Evolutionary conservation across 2,113 vertebrate genomes (phyloP).

Genomic region (Hylia prasina): DNA sequence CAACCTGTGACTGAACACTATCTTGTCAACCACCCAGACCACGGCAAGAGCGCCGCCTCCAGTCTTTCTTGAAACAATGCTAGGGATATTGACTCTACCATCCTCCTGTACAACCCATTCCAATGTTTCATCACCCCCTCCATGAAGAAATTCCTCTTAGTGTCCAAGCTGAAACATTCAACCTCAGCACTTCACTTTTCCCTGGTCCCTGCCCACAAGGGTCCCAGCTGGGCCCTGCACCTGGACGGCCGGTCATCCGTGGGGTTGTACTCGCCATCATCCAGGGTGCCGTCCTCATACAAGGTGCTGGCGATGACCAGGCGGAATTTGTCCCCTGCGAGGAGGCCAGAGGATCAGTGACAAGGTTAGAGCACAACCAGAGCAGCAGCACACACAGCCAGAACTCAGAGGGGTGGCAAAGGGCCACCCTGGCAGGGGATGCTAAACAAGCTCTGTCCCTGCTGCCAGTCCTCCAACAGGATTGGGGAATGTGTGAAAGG

Average conservation of each 20-base stretch:
- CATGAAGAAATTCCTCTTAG: background rate
- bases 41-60: fast-evolving
- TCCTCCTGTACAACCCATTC: background rate
- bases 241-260: constrained; percentile 93
- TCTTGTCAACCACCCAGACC: background rate
- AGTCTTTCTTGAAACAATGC: background rate
- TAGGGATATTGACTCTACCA: background rate
- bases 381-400: background rate
- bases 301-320: constrained; percentile 96
- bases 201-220: fast-evolving
- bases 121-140: background rate
- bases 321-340: constrained; percentile 92
- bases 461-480: background rate
- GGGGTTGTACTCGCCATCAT: constrained; percentile 95
- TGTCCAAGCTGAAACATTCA: background rate
- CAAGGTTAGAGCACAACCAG: background rate
- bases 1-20: background rate
- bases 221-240: constrained; percentile 8
- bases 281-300: constrained; percentile 95
- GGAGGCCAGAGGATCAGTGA: background rate
- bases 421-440: fast-evolving
- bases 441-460: background rate
- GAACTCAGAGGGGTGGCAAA: background rate
- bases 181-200: background rate
- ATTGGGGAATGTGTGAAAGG: fast-evolving